Evolutionary conservation across 2,797 vertebrate genomes (phyloP).

Genomic region (Esox masquinongy): DNA sequence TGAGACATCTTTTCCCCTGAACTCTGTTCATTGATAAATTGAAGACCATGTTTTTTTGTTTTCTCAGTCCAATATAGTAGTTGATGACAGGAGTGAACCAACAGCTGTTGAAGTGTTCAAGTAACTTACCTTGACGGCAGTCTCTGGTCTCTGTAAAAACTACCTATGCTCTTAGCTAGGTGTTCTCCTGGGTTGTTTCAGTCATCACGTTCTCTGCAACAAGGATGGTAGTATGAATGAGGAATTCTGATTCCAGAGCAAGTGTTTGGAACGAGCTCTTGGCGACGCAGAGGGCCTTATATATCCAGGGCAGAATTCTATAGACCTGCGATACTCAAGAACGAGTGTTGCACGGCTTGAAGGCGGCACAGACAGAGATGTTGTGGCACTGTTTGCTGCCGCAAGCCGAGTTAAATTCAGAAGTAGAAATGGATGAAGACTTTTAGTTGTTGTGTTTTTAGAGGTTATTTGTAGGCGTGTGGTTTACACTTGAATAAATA

Average conservation of each 20-base stretch:
- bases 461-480: slow-evolving; percentile 51
- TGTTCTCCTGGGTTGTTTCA: slow-evolving; percentile 22
- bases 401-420: slow-evolving; percentile 22
- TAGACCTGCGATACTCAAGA: slow-evolving; percentile 10
- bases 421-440: too few relatives aligned
- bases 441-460: slow-evolving; percentile 45
- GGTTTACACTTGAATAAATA: slow-evolving; percentile 62
- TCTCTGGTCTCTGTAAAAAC: slow-evolving; percentile 12
- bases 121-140: slow-evolving; percentile 24
- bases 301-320: neutral
- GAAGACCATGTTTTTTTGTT: slow-evolving; percentile 21
- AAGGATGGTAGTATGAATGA: neutral
- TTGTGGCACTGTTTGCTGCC: slow-evolving; percentile 24
- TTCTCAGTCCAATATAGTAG: slow-evolving; percentile 7
- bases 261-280: slow-evolving; percentile 38
- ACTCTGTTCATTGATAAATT: slow-evolving; percentile 25
- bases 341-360: slow-evolving; percentile 9
- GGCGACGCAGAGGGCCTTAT: slow-evolving; percentile 20
- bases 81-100: slow-evolving; percentile 9
- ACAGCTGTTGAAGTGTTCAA: neutral
- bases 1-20: slow-evolving; percentile 30
- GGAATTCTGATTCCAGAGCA: slow-evolving; percentile 40
- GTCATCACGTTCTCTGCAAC: slow-evolving; percentile 22
- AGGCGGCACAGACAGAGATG: slow-evolving; percentile 27
- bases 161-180: neutral